Conservation (phyloP, 2,113 vertebrate species). For the Lagopus leucura region DNA sequence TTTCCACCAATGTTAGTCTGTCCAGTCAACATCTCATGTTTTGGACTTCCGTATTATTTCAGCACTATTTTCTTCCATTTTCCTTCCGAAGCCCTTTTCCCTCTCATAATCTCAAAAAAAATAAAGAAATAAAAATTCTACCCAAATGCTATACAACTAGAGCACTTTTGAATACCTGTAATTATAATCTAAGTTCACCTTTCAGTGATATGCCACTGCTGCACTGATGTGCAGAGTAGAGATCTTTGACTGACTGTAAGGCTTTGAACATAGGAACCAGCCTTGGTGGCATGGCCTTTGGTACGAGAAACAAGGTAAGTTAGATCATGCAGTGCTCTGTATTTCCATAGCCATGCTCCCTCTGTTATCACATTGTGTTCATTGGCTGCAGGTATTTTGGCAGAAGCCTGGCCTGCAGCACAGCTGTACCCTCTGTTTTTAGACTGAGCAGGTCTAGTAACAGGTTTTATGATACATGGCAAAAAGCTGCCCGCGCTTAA, state of each 20-base stretch:
- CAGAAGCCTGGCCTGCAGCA: not conserved
- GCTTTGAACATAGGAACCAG: not conserved
- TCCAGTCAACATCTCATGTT: not conserved
- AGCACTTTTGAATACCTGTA: not conserved
- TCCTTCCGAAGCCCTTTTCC: not conserved
- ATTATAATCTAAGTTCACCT: not conserved
- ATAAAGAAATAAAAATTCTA: not conserved
- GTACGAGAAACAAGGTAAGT: constrained; percentile 16
- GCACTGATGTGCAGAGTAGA: not conserved
- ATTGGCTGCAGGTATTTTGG: constrained; percentile 1
- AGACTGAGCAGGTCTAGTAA: constrained; percentile 3
- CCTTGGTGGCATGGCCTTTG: not conserved
- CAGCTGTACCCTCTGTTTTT: constrained; percentile 54
- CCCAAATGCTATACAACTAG: not conserved
- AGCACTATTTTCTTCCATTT: not conserved
- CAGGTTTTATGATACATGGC: constrained; percentile 17
- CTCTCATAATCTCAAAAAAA: not conserved
- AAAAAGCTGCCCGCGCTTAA: not conserved
- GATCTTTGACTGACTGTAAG: not conserved
- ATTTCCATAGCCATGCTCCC: not conserved
- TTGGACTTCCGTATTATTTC: not conserved
- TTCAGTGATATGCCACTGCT: not conserved
- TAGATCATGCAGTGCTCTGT: not conserved
- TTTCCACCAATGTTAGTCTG: not conserved
- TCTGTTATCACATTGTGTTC: not conserved